Percentiles rank a stretch among this genome's conserved stretches.
phyloP scores from a whole-genome alignment of 2,888 invertebrate species.

The Polymixis lichenea region DNA sequence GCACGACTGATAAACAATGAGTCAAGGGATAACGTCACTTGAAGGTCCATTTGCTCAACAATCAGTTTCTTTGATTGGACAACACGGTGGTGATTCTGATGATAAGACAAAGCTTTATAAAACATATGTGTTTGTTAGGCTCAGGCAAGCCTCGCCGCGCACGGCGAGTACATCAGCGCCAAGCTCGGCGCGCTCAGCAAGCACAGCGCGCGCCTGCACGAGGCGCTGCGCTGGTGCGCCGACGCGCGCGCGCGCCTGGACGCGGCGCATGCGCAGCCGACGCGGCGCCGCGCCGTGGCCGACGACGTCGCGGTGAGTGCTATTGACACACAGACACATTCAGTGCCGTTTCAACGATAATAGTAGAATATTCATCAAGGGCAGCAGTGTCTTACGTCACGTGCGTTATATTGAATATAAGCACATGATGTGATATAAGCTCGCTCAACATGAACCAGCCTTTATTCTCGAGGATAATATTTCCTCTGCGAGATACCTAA shows the following conservation, averaged over 20 bases:
- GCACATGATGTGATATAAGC: too few relatives aligned
- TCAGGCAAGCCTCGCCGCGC: slow-evolving; percentile 84
- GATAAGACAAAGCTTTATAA: background rate
- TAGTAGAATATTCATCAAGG: background rate
- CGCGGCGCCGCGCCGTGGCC: background rate
- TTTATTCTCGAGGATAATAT: background rate
- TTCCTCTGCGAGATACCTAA: background rate
- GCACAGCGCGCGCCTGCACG: slow-evolving; percentile 89
- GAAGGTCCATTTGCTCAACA: too few relatives aligned
- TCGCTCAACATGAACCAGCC: background rate
- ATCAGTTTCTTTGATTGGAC: too few relatives aligned
- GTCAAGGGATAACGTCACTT: too few relatives aligned
- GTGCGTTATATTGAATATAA: background rate
- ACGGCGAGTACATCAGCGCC: slow-evolving; percentile 89
- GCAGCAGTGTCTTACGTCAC: background rate
- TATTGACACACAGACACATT: too few relatives aligned
- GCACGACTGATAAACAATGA: too few relatives aligned
- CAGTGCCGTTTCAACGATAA: background rate
- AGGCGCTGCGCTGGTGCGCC: slow-evolving; percentile 75
- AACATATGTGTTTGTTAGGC: slow-evolving; percentile 75
- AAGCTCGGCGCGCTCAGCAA: slow-evolving; percentile 90
- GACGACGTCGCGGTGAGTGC: slow-evolving; percentile 58
- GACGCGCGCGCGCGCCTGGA: slow-evolving; percentile 46
- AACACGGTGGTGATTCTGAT: too few relatives aligned
- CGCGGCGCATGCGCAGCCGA: slow-evolving; percentile 25